A percentile compares a stretch with the other conserved stretches of the same genome.
phyloP scores from a whole-genome alignment of 2,797 vertebrate species.

The Crocidura indochinensis region DNA sequence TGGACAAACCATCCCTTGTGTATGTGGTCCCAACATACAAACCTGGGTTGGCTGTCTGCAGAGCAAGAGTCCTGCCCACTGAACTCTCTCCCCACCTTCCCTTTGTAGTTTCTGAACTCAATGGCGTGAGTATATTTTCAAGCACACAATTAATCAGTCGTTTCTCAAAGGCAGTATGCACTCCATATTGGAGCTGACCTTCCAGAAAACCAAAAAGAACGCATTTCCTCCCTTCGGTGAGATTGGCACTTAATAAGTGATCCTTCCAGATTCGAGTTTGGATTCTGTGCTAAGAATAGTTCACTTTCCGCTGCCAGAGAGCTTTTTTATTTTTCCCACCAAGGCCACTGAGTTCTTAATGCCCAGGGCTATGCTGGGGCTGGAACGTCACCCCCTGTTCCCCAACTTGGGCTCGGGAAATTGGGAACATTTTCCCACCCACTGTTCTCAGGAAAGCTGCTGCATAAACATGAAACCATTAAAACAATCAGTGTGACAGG shows the following conservation, averaged over 20 bases:
- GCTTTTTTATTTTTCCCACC: neutral
- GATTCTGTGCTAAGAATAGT: neutral
- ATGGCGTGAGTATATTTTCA: too few species aligned
- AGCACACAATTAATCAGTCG: too few species aligned
- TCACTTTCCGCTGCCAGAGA: neutral
- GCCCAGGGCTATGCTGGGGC: neutral
- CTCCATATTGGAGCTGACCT: neutral
- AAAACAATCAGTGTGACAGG: too few species aligned
- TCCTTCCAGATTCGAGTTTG: neutral
- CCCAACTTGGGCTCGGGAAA: neutral
- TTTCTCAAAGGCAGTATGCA: neutral
- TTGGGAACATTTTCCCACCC: neutral
- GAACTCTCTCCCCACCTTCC: too few species aligned
- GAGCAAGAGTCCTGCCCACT: too few species aligned
- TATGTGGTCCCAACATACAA: too few species aligned
- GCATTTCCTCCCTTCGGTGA: neutral
- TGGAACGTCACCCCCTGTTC: neutral
- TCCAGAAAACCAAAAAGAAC: slow-evolving; percentile 31
- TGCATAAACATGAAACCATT: neutral
- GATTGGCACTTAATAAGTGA: neutral
- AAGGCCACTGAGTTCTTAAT: neutral
- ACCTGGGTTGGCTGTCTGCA: too few species aligned
- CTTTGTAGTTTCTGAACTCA: too few species aligned
- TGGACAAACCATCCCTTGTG: too few species aligned
- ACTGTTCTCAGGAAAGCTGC: neutral